A percentile compares a stretch with the other conserved stretches of the same genome.
Evolutionary conservation across 2,888 invertebrate species (phyloP).

Genomic region (Nomada flava): DNA sequence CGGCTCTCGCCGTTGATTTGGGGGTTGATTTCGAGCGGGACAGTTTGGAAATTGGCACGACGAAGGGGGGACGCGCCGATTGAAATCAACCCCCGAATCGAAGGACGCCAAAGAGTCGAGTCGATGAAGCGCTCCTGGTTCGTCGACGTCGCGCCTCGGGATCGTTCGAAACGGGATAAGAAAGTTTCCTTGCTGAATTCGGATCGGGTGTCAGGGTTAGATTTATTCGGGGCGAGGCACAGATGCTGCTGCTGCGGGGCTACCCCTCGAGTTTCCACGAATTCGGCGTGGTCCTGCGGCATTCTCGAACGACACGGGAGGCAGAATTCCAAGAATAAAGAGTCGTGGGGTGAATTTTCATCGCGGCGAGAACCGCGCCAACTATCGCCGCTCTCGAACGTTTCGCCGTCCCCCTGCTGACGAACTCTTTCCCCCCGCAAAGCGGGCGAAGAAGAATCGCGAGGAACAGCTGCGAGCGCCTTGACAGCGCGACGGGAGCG

Average conservation of each 20-base stretch:
- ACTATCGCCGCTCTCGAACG: constrained; percentile 12
- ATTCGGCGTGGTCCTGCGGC: constrained; percentile 56
- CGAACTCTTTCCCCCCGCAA: constrained; percentile 37
- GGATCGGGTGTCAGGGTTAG: constrained; percentile 49
- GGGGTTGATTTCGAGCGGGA: constrained; percentile 5
- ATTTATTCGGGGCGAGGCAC: constrained; percentile 72
- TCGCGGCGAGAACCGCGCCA: constrained; percentile 47
- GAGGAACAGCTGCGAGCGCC: constrained; percentile 69
- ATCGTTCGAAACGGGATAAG: constrained; percentile 16
- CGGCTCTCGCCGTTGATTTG: neutral
- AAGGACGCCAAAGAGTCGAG: constrained; percentile 32
- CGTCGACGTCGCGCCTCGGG: neutral
- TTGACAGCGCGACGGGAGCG: constrained; percentile 50
- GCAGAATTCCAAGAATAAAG: constrained; percentile 75
- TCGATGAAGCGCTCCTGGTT: constrained; percentile 27
- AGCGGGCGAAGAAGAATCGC: constrained; percentile 51
- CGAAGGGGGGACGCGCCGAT: neutral
- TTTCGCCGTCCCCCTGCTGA: constrained; percentile 13
- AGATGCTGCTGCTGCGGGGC: constrained; percentile 61
- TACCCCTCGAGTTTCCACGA: constrained; percentile 65
- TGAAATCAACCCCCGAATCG: neutral
- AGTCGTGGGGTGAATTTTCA: constrained; percentile 78
- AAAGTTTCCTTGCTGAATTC: constrained; percentile 36
- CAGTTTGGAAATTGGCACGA: neutral
- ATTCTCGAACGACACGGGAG: constrained; percentile 60